Evolutionary conservation across 1,140 invertebrate species (phyloP).

Genomic region (Brachionus koreanus): DNA sequence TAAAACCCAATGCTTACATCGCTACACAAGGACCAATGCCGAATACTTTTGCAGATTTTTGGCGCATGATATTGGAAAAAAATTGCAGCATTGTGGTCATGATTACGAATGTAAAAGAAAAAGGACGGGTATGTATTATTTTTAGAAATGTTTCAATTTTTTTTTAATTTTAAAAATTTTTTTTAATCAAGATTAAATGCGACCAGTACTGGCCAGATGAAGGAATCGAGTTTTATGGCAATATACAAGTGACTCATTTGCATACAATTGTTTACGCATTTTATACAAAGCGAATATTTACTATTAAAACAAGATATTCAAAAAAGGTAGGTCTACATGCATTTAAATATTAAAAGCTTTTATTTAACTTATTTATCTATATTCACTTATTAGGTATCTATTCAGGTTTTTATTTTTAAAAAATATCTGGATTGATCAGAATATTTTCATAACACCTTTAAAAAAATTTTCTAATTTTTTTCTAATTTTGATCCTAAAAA

Average conservation of each 20-base stretch:
- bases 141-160: neutral
- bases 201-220: conserved; percentile 98
- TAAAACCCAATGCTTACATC: conserved; percentile 89
- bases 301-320: conserved; percentile 52
- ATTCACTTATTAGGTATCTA: no score
- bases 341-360: neutral
- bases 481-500: no score
- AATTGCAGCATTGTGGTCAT: conserved; percentile 75
- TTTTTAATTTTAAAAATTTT: neutral
- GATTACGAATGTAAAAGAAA: conserved; percentile 62
- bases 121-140: conserved; percentile 49
- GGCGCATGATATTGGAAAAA: conserved; percentile 79
- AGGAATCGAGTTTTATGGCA: conserved; percentile 80
- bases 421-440: no score
- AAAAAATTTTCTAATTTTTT: no score
- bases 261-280: conserved; percentile 30
- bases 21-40: conserved; percentile 82
- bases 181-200: conserved; percentile 70
- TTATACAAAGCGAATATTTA: conserved; percentile 44
- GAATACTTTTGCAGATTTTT: conserved; percentile 72
- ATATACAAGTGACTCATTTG: conserved; percentile 46
- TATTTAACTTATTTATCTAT: no score
- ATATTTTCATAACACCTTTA: no score
- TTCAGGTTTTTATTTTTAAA: no score
- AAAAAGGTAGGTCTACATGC: conserved; percentile 47